Conservation (phyloP, 2,888 invertebrate genomes). For the Meiosimyza decipiens region DNA sequence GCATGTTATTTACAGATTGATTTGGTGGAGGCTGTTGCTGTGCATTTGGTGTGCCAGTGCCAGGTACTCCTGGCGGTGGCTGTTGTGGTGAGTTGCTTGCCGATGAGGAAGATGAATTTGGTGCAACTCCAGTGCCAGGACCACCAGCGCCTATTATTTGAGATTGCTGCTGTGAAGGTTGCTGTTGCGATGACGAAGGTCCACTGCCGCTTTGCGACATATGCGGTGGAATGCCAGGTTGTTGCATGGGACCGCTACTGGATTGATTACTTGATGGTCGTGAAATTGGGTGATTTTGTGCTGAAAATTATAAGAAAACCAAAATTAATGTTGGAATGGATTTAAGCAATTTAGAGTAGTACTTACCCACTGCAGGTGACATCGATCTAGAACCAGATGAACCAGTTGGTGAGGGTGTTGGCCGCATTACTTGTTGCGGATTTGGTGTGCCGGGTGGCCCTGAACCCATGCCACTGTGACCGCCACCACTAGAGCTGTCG, state of each 20-base stretch:
- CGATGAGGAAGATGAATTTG: slow-evolving; percentile 60
- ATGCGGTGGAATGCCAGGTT: slow-evolving; percentile 58
- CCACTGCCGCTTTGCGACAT: slow-evolving; percentile 52
- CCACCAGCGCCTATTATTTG: slow-evolving; percentile 46
- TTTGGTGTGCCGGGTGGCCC: slow-evolving; percentile 73
- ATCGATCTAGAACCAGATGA: slow-evolving; percentile 95
- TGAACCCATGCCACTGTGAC: slow-evolving; percentile 75
- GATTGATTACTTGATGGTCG: slow-evolving; percentile 88
- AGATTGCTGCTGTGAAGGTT: slow-evolving; percentile 60
- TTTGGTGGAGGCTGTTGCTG: slow-evolving; percentile 55
- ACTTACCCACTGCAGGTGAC: slow-evolving; percentile 95
- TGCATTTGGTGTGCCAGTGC: slow-evolving; percentile 63
- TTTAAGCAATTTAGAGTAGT: neutral
- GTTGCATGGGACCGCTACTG: slow-evolving; percentile 67
- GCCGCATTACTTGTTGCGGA: slow-evolving; percentile 85
- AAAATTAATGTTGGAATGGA: neutral
- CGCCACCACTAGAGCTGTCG: slow-evolving; percentile 82
- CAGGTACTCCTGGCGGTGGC: slow-evolving; percentile 50
- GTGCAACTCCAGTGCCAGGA: slow-evolving; percentile 33
- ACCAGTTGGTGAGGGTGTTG: slow-evolving; percentile 92
- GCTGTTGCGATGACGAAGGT: slow-evolving; percentile 50
- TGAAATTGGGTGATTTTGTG: slow-evolving; percentile 95
- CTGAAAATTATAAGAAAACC: slow-evolving; percentile 42
- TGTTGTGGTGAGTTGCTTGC: slow-evolving; percentile 63
- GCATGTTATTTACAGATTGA: slow-evolving; percentile 62